A percentile compares a stretch with the other conserved stretches of the same genome.
Conservation (phyloP, 2,113 vertebrate genomes). For the Oostethus manadensis region DNA sequence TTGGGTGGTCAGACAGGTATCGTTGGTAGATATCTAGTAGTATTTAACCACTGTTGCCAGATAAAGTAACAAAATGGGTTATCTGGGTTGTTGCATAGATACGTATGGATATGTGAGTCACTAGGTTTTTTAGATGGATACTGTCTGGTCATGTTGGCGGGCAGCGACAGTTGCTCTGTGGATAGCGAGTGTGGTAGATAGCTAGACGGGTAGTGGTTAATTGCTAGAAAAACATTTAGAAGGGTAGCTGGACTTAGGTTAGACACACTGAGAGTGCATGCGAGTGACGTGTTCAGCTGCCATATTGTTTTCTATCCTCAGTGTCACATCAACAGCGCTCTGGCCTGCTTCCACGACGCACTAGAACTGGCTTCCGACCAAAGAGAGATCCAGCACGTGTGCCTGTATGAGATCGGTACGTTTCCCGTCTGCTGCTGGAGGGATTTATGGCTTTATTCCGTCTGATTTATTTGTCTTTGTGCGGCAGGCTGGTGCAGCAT, state of each 20-base stretch:
- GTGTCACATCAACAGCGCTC: slow-evolving; percentile 98
- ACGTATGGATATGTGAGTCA: too few species aligned
- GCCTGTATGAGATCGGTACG: slow-evolving; percentile 97
- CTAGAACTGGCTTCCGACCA: slow-evolving; percentile 94
- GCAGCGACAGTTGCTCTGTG: too few species aligned
- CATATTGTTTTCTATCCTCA: slow-evolving; percentile 51
- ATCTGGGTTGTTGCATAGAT: too few species aligned
- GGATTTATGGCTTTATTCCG: neutral
- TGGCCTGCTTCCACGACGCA: slow-evolving; percentile 94
- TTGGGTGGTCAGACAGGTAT: neutral
- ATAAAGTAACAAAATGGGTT: too few species aligned
- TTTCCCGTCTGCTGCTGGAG: slow-evolving; percentile 2
- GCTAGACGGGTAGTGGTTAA: too few species aligned
- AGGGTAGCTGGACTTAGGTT: too few species aligned
- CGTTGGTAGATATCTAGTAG: too few species aligned
- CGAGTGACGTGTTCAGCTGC: neutral
- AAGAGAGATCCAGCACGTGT: slow-evolving; percentile 97
- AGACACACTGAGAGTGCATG: neutral
- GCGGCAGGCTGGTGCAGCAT: slow-evolving; percentile 95
- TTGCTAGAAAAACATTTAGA: too few species aligned
- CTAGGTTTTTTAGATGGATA: too few species aligned
- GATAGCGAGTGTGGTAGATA: too few species aligned
- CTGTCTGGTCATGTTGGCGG: too few species aligned
- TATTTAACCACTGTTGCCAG: too few species aligned
- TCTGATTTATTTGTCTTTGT: slow-evolving; percentile 5